Evolutionary conservation across 2,113 vertebrate species (phyloP).

Genomic region (Chascanopsetta lugubris): DNA sequence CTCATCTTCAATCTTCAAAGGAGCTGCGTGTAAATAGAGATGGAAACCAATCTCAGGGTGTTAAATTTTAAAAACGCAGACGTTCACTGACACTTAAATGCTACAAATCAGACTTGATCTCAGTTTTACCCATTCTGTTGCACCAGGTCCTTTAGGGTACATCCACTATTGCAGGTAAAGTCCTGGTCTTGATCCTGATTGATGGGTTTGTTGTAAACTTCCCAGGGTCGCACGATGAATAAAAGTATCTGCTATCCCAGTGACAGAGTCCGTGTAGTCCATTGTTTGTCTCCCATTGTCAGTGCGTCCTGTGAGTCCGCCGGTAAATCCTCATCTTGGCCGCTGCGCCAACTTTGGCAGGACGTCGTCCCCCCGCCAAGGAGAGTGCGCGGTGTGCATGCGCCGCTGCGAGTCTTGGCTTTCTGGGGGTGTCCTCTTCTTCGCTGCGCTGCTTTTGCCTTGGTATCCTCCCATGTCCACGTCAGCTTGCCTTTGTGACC

Average conservation of each 20-base stretch:
- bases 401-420: constrained; percentile 49
- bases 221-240: constrained; percentile 48
- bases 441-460: constrained; percentile 41
- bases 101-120: constrained; percentile 14
- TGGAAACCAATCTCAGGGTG: not conserved
- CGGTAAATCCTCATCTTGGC: constrained; percentile 72
- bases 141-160: constrained; percentile 21
- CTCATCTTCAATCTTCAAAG: constrained; percentile 40
- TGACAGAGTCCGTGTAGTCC: constrained; percentile 69
- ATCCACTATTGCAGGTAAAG: constrained; percentile 26
- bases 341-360: constrained; percentile 70
- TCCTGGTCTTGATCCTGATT: constrained; percentile 31
- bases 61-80: not conserved
- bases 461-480: constrained; percentile 71
- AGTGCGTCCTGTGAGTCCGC: constrained; percentile 60
- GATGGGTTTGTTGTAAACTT: constrained; percentile 43
- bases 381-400: constrained; percentile 49
- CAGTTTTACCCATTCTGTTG: constrained; percentile 36
- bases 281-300: constrained; percentile 70
- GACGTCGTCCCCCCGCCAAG: constrained; percentile 64
- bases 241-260: constrained; percentile 54
- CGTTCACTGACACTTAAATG: constrained; percentile 10
- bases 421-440: constrained; percentile 67
- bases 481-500: constrained; percentile 75
- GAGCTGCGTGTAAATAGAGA: constrained; percentile 24